Base-by-base conservation (phyloP, 2,113 vertebrate genomes). In the Megaceryle torquata region DNA sequence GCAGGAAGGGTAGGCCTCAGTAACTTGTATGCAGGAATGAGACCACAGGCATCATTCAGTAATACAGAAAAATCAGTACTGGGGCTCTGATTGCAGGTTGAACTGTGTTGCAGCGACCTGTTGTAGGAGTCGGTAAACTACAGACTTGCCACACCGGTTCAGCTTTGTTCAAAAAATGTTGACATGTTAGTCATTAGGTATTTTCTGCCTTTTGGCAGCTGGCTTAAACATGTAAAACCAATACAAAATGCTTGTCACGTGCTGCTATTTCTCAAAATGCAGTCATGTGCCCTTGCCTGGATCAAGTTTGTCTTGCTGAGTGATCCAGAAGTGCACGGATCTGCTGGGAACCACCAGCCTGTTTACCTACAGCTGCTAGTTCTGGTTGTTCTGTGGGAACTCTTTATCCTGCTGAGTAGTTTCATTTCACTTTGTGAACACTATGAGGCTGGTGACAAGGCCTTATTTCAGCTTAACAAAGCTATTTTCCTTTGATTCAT, bases 391-490 rank as follows among this genome's bases (percentile, higher is more conserved):
- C 35, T 33, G 5, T 6, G 44, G 33, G 33, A 3, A 13, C 13
- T 63, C 19, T 41, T 61, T 46, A 31, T 64, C 18, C 48, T 19
- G 11, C 24, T 44, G 6, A 25, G 14, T 20, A 75, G 41, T 71
- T 85, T 65, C 12, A 3, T 37, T 21, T 69, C n/a, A 13, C 59
- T 57, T 64, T 31, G 33, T 12, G 9, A 28, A 20, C 9, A 5
- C 0, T 0, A 13, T 35, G 37, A 9, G 33, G 21, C 44, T 69
- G 50, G 39, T 77, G n/a, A 3, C 37, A 44, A 1, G 14, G 26
- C 31, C 56, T 9, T 64, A 9, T 76, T 72, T 82, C 50, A 80
- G 44, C 57, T 28, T 69, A 48, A 41, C 15, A 61, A 64, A 92
- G 21, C 25, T 72, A 0, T 33, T 82, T 82, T 17, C 6, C 20